Evolutionary conservation across 2,113 vertebrate genomes (phyloP).

Genomic region (Psephotus haematonotus): DNA sequence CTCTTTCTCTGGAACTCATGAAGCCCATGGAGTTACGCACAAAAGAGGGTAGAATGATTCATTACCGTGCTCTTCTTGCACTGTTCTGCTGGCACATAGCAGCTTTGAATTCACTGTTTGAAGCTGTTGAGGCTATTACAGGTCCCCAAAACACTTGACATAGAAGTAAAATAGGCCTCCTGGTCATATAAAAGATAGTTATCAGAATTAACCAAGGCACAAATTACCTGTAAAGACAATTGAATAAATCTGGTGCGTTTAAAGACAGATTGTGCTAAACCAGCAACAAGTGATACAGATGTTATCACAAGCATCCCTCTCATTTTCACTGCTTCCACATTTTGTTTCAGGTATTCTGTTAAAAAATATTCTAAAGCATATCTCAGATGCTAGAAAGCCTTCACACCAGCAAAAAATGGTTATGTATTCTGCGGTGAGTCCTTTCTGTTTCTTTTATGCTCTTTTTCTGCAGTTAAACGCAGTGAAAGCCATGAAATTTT

Average conservation of each 20-base stretch:
- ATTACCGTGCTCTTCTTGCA: not conserved
- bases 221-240: not conserved
- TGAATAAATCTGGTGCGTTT: not conserved
- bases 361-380: constrained; percentile 78
- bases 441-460: not conserved
- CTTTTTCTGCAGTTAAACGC: not conserved
- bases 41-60: not conserved
- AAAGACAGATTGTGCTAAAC: not conserved
- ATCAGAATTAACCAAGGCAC: not conserved
- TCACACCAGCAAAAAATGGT: constrained; percentile 74
- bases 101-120: not conserved
- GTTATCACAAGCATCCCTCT: not conserved
- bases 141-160: not conserved
- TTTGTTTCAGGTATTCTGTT: constrained; percentile 77
- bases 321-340: not conserved
- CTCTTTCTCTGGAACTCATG: not conserved
- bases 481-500: not conserved
- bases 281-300: not conserved
- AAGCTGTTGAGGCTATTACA: not conserved
- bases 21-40: not conserved
- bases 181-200: not conserved
- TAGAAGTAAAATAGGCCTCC: not conserved
- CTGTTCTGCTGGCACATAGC: not conserved
- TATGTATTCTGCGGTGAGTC: constrained; percentile 83
- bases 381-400: constrained; percentile 70